phyloP scores from a whole-genome alignment of 2,113 vertebrate species.

The Oncorhynchus kisutch region DNA sequence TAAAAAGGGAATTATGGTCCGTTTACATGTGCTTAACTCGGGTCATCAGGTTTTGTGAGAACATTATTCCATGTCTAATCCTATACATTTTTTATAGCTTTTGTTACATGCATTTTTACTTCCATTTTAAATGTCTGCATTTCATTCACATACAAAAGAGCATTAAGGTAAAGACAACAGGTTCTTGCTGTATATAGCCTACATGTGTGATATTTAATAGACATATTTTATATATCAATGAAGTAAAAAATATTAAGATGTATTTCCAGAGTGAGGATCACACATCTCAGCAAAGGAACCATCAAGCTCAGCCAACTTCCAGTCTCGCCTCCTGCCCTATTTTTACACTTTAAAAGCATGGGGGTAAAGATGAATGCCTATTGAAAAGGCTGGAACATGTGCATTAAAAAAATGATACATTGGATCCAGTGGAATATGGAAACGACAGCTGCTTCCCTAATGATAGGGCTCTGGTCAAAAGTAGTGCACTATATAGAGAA shows the following conservation, averaged over 20 bases:
- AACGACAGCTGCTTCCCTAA: background rate
- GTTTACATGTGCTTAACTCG: background rate
- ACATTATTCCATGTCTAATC: background rate
- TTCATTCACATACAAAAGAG: background rate
- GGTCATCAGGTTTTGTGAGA: background rate
- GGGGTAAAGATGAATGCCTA: constrained; percentile 41
- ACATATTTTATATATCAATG: too few species aligned
- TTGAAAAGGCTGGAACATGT: constrained; percentile 41
- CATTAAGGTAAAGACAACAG: background rate
- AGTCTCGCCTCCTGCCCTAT: constrained; percentile 16
- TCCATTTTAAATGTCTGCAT: too few species aligned
- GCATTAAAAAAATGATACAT: constrained; percentile 46
- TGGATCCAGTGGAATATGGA: constrained; percentile 28
- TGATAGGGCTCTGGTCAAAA: too few species aligned
- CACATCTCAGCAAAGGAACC: constrained; percentile 26
- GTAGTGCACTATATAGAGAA: too few species aligned
- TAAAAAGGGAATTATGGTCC: too few species aligned
- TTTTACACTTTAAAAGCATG: constrained; percentile 42
- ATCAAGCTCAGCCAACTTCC: constrained; percentile 11
- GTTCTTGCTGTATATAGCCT: too few species aligned
- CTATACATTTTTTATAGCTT: background rate
- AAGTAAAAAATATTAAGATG: too few species aligned
- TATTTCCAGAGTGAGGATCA: background rate
- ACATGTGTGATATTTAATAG: too few species aligned
- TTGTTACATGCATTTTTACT: too few species aligned